A percentile compares a stretch with the other conserved stretches of the same genome.
Conservation (phyloP, 2,113 vertebrate genomes). For the Atrichornis clamosus region DNA sequence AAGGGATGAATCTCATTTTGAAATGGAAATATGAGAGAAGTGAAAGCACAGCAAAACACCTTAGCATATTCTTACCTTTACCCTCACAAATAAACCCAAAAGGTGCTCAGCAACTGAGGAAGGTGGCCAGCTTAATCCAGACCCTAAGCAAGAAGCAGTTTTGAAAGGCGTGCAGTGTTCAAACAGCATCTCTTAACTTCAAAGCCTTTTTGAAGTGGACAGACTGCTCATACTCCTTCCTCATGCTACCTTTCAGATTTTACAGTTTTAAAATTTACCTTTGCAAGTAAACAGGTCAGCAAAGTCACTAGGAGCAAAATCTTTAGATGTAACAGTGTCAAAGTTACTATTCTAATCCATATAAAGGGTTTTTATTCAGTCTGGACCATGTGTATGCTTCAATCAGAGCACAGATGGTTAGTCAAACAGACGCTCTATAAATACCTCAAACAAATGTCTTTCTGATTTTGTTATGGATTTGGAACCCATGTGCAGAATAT, state of each 20-base stretch:
- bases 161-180: neutral
- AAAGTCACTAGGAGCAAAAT: neutral
- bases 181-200: neutral
- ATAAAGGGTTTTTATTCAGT: slow-evolving; percentile 19
- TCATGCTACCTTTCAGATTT: neutral
- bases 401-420: slow-evolving; percentile 63
- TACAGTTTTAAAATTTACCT: neutral
- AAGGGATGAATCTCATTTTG: neutral
- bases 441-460: slow-evolving; percentile 65
- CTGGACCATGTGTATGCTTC: slow-evolving; percentile 25
- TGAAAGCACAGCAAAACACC: neutral
- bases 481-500: neutral
- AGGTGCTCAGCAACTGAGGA: neutral
- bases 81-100: neutral
- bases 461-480: slow-evolving; percentile 42
- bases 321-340: neutral
- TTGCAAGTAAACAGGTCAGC: neutral
- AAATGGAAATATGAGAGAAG: neutral
- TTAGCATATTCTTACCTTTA: neutral
- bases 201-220: slow-evolving; percentile 3
- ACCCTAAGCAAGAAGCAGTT: neutral
- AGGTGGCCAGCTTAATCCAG: neutral
- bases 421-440: slow-evolving; percentile 59
- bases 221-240: neutral
- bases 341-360: neutral